phyloP scores from a whole-genome alignment of 2,888 invertebrate species.

The Therioaphis trifolii region DNA sequence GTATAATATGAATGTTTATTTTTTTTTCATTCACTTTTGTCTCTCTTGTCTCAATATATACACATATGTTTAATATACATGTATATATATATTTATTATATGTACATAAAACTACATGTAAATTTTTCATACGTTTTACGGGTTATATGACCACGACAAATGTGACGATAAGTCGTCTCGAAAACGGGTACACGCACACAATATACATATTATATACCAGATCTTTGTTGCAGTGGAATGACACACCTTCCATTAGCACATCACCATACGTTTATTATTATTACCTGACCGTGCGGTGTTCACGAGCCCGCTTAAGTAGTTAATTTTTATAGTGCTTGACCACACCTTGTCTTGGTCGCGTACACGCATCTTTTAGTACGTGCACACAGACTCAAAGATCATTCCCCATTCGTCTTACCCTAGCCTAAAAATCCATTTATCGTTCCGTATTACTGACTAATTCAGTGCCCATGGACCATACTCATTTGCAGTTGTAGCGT shows the following conservation, averaged over 20 bases:
- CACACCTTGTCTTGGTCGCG: conserved; percentile 45
- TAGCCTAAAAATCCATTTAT: not conserved
- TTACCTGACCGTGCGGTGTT: not conserved
- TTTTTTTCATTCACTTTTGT: too few relatives aligned
- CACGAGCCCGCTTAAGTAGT: conserved; percentile 42
- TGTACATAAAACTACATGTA: too few relatives aligned
- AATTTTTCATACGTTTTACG: not conserved
- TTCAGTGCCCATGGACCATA: not conserved
- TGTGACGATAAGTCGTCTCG: not conserved
- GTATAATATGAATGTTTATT: too few relatives aligned
- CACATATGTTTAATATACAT: too few relatives aligned
- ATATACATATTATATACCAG: too few relatives aligned
- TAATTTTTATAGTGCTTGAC: conserved; percentile 51
- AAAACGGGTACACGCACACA: not conserved
- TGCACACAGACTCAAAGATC: not conserved
- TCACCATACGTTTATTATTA: not conserved
- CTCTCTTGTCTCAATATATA: too few relatives aligned
- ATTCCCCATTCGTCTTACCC: not conserved
- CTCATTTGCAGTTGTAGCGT: not conserved
- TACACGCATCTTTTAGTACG: conserved; percentile 17
- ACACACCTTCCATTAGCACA: conserved; percentile 40
- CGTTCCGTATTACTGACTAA: not conserved
- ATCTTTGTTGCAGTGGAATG: not conserved
- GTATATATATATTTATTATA: too few relatives aligned
- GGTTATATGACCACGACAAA: not conserved